Base-by-base conservation (phyloP, 2,113 vertebrate species). In the Scomber japonicus region DNA sequence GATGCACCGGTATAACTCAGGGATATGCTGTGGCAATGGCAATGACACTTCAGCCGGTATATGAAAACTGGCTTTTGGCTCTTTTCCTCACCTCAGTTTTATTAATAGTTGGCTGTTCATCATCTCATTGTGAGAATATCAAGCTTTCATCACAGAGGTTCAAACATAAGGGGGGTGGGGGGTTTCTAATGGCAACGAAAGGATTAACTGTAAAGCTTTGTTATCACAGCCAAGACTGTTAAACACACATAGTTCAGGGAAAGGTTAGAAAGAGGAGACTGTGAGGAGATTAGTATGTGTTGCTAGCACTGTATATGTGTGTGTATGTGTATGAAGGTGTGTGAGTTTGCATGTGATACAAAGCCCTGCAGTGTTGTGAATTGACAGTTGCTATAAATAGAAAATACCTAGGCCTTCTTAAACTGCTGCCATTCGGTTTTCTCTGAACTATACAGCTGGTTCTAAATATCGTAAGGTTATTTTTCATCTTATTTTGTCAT, bases 221-320 rank as follows among this genome's bases (percentile, higher is more conserved):
- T 78, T 61, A 54, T 45, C 19, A 50, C 8, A 64, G 70, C 48
- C 48, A 27, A 35, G 55, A 55, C 56, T 17, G 73, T 27, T 80
- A 56, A 71, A 81, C 54, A 72, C 53, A 69, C 65, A 70, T 49
- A 80, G 83, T 87, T 91, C 84, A 87, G 68, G 61, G 66, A 84
- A 84, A 76, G 81, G 81, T 81, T 74, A 84, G 59, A 17, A 63
- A 66, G 50, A 80, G 72, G 80, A 75, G 67, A 76, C 75, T 24
- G 16, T 31, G 70, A 67, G 54, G 31, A 65, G 81, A 88, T 85
- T 86, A 89, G 69, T 61, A 62, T 59, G 56, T 55, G 50, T 53
- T 57, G 56, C 31, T 60, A 57, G 70, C 49, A 17, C 19, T 63
- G 51, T 50, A 14, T 40, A 49, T 57, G 45, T 63, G 44, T 35